A percentile compares a stretch with the other conserved stretches of the same genome.
Conservation (phyloP, 1,140 invertebrate genomes). For the Musca vetustissima region DNA sequence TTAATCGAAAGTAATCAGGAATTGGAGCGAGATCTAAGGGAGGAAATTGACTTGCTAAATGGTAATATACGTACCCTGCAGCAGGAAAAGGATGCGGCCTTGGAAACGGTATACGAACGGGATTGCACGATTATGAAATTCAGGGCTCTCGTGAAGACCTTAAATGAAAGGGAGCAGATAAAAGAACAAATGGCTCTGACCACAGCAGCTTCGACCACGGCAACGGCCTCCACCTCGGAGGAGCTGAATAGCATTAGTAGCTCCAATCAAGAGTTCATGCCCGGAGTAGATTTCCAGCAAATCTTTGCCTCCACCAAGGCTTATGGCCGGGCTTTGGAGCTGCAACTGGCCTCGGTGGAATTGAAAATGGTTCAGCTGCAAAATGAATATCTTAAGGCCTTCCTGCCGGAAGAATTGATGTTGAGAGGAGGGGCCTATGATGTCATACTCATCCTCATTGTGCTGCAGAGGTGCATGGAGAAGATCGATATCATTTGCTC, state of each 20-base stretch:
- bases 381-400: slow-evolving; percentile 81
- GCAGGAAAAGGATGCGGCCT: slow-evolving; percentile 76
- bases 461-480: slow-evolving; percentile 86
- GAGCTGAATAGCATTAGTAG: slow-evolving; percentile 49
- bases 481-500: slow-evolving; percentile 89
- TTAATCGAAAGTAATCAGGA: slow-evolving; percentile 78
- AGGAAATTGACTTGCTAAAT: slow-evolving; percentile 88
- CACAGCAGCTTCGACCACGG: slow-evolving; percentile 33
- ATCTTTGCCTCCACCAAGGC: slow-evolving; percentile 88
- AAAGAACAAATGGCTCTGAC: slow-evolving; percentile 5
- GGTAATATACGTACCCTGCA: slow-evolving; percentile 74
- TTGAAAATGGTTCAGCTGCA: slow-evolving; percentile 82
- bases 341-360: slow-evolving; percentile 88
- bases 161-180: slow-evolving; percentile 64
- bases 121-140: slow-evolving; percentile 94
- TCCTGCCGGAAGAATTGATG: slow-evolving; percentile 93
- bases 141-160: slow-evolving; percentile 83
- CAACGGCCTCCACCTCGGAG: slow-evolving; percentile 42
- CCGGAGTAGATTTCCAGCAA: slow-evolving; percentile 85
- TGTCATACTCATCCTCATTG: slow-evolving; percentile 81
- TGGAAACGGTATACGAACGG: slow-evolving; percentile 91
- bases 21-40: slow-evolving; percentile 86
- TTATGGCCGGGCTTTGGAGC: slow-evolving; percentile 85
- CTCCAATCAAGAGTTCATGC: slow-evolving; percentile 58
- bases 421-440: slow-evolving; percentile 91